phyloP scores from a whole-genome alignment of 1,140 invertebrate genomes.

The Papilio helenus region DNA sequence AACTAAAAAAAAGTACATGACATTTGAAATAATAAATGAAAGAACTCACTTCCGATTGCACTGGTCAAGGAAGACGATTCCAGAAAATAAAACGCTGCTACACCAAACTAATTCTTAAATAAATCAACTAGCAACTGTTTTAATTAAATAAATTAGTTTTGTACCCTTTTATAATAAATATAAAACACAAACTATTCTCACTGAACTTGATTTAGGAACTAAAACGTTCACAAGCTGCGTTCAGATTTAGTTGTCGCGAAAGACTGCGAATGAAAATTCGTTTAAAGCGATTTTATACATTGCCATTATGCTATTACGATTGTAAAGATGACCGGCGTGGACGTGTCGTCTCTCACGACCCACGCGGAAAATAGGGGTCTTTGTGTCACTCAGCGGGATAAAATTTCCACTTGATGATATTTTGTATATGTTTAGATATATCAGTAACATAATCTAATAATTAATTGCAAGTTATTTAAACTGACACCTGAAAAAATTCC shows the following conservation, averaged over 20 bases:
- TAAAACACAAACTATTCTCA: slow-evolving; percentile 4
- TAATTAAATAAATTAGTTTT: neutral
- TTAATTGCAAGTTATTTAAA: neutral
- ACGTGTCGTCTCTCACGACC: slow-evolving; percentile 31
- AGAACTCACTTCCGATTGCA: slow-evolving; percentile 1
- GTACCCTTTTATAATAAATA: slow-evolving; percentile 17
- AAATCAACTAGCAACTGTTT: neutral
- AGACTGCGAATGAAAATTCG: slow-evolving; percentile 40
- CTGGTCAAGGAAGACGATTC: neutral
- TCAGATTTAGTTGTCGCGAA: slow-evolving; percentile 38
- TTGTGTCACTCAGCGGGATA: slow-evolving; percentile 1
- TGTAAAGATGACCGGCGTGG: slow-evolving; percentile 27
- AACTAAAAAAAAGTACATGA: neutral
- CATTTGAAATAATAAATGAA: neutral
- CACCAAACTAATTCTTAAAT: neutral
- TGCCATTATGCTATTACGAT: slow-evolving; percentile 39
- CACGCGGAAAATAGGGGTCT: slow-evolving; percentile 33
- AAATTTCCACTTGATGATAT: slow-evolving; percentile 11
- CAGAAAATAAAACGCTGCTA: neutral
- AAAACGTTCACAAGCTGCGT: slow-evolving; percentile 29
- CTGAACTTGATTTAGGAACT: slow-evolving; percentile 28
- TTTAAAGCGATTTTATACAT: slow-evolving; percentile 39
- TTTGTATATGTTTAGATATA: neutral
- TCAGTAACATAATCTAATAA: neutral
- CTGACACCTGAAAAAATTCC: neutral